Evolutionary conservation across 2,797 vertebrate genomes (phyloP).

Genomic region (Arctocebus calabarensis): DNA sequence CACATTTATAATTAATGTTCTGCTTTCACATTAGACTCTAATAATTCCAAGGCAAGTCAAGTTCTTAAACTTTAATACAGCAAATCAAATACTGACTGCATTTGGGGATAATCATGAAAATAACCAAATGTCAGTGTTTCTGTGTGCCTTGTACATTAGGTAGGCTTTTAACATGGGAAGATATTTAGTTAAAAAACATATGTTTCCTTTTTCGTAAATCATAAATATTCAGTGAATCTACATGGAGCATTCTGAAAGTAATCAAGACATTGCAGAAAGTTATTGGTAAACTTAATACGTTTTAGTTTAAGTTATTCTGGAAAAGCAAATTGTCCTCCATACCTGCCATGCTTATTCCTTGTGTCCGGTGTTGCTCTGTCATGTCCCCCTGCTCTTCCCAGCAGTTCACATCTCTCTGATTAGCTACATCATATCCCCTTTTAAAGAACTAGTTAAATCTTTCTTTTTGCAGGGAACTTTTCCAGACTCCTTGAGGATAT

Average conservation of each 20-base stretch:
- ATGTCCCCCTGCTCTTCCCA: neutral
- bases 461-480: neutral
- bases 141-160: neutral
- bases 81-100: slow-evolving; percentile 35
- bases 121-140: neutral
- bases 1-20: slow-evolving; percentile 65
- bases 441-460: neutral
- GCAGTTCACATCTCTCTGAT: neutral
- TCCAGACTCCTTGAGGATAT: neutral
- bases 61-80: slow-evolving; percentile 49
- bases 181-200: neutral
- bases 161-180: neutral
- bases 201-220: neutral
- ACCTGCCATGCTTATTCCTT: neutral
- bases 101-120: slow-evolving; percentile 36
- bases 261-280: neutral
- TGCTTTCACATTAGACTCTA: slow-evolving; percentile 59
- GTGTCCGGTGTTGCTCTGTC: neutral
- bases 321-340: neutral
- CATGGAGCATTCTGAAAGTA: neutral
- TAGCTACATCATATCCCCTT: neutral
- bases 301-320: neutral
- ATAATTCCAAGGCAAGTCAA: slow-evolving; percentile 40
- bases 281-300: neutral
- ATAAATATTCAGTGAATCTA: neutral